Base-by-base conservation (phyloP, 30 jellyfish, hydroid and myxozoan genomes). In the Catostylus mosaicus region DNA sequence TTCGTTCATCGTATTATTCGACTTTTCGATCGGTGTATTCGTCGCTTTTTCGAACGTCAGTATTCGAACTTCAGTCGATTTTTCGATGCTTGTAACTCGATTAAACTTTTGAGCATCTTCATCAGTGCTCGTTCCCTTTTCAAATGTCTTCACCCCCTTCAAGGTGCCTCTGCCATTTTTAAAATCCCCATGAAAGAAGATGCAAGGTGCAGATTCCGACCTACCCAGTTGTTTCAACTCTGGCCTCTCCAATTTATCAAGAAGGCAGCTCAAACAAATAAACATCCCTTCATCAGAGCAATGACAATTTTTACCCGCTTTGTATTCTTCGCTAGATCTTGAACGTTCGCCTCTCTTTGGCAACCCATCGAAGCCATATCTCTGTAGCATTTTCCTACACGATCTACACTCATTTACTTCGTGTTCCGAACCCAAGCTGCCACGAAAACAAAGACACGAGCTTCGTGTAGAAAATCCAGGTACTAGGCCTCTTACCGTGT, bases 131-230 rank as follows among this genome's bases (percentile, higher is more conserved):
- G 80, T 68, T 32, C 59, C 88, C 26, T 54, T 20, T 27, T 76
- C 78, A 48, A 9, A n/a, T 3, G 66, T 60, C 47, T 19, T 66
- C 50, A 20, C 3, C 4, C 23, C 40, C 34, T 11, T 60, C 56
- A 19, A 3, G 20, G 69, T n/a, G 1, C 46, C 2, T 22, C 8
- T 33, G 23, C 38, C 57, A 9, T 47, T 61, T 62, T 36, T 30
- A 76, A 59, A 54, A 14, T 57, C 51, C 9, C 88, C 78, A 30
- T 61, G 71, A 43, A 34, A 56, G 70, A 57, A 59, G 2, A 56
- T 33, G 0, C 63, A 23, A 12, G 88, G 88, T 3, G 88, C 88
- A 14, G 88, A 76, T 18, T 62, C 77, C 3, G 78, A 76, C 67
- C 88, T 59, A 7, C 72, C 48, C 2, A 76, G 35, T n/a, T n/a